Evolutionary conservation across 2,797 vertebrate species (phyloP).

Genomic region (Xenopus petersii): DNA sequence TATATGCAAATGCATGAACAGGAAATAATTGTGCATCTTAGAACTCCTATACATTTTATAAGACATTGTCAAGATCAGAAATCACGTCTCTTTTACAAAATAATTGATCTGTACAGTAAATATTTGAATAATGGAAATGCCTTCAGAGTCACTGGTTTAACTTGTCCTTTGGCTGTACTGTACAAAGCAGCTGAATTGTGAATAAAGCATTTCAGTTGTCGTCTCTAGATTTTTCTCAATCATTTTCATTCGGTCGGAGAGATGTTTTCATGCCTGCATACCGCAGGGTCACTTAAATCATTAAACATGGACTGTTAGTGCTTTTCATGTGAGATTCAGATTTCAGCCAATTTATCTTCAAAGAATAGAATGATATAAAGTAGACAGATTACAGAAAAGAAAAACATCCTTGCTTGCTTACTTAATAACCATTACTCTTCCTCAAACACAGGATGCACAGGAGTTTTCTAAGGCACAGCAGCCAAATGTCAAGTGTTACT

Average conservation of each 20-base stretch:
- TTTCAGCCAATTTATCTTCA: constrained; percentile 7
- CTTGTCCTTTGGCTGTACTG: background rate
- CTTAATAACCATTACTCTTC: background rate
- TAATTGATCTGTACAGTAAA: too few relatives aligned
- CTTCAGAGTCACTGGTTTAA: background rate
- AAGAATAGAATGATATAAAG: background rate
- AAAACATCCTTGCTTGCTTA: constrained; percentile 50
- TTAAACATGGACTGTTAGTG: background rate
- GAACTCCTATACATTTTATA: too few relatives aligned
- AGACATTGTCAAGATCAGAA: too few relatives aligned
- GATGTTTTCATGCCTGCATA: background rate
- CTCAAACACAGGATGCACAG: too few relatives aligned
- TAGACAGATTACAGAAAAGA: background rate
- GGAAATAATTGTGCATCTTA: too few relatives aligned
- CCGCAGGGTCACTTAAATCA: constrained; percentile 2
- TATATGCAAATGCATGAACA: too few relatives aligned
- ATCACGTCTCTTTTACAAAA: too few relatives aligned
- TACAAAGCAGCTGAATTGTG: background rate
- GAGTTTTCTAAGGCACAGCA: too few relatives aligned
- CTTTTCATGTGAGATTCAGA: constrained; percentile 4
- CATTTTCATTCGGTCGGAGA: background rate
- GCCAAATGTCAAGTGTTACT: too few relatives aligned
- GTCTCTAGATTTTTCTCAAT: background rate
- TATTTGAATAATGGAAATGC: too few relatives aligned
- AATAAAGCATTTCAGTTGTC: background rate